Evolutionary conservation across 2,797 vertebrate species (phyloP), one percentile per base, ranked within the genome.

Genomic region (Ctenochaetus hawaiiensis): DNA sequence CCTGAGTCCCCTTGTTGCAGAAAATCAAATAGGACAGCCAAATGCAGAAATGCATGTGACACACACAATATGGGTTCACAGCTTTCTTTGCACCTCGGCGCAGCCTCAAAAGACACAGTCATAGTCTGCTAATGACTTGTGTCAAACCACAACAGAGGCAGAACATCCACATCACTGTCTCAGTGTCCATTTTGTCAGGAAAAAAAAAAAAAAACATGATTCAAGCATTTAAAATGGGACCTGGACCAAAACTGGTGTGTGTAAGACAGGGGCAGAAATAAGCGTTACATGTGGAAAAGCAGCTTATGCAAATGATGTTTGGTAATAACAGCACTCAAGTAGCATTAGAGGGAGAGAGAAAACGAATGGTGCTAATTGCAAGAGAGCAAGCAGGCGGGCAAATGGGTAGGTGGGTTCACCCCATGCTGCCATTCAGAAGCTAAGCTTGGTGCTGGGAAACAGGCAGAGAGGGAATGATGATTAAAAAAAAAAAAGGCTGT

Each of bases 231-330:
- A 74, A 89, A 85, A 90, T 77, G 75, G 71, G 86, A 89, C 54
- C 51, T 18, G 0, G 30, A 88, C 82, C 80, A 78, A 71, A 75
- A 66, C 39, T 26, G 66, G 67, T 72, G 62, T 53, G 56, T 74
- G 79, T 56, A 68, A 84, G 74, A 87, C 73, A 70, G 72, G 44
- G 58, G 66, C 75, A 81, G 81, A 80, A 91, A 88, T 67, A 65
- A 88, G 86, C 16, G 53, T 82, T 79, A 82, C 84, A 83, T 83
- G 87, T 77, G 78, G 85, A 87, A 92, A 93, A 92, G 81, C 87
- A 78, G 91, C 90, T 93, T 92, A 93, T 92, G 89, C 82, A 94
- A 92, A 93, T 90, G 52, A 73, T 78, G 84, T 87, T 87, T 80
- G 63, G 83, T 88, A 91, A 91, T 92, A 91, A 91, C 85, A 88